Base-by-base conservation (phyloP, 2,113 vertebrate genomes). In the Onychostoma macrolepis region DNA sequence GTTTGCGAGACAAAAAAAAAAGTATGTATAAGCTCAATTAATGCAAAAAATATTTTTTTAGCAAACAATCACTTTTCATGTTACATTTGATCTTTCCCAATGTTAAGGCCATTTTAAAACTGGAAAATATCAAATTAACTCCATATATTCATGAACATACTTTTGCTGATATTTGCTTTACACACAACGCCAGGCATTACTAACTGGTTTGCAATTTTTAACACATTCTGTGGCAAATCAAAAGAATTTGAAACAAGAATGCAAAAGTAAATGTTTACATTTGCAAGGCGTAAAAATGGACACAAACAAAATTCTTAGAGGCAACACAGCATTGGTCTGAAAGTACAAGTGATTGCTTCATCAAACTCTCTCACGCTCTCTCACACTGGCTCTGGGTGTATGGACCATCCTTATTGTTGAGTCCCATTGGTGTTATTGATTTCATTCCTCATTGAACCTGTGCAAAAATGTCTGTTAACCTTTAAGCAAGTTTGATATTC, bases 21-120 rank as follows among this genome's bases (percentile, higher is more conserved):
- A 1, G 45, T 11, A 4, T 53, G 15, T 53, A 53, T 19, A 17
- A 17, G 50, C 4, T 53, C 50, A 53, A 19, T 19, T 17, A 53
- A 53, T 53, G 50, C 50, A 53, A 19, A 48, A 48, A 48, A 53
- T 53, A 53, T 0, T 19, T 53, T 19, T 48, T 13, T 53, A 53
- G 6, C 13, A 17, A 17, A 17, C 45, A 48, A 50, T 28, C 1
- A 1, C 26, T 24, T 50, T 71, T 33, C 38, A 45, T 71, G 9
- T 71, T 36, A 50, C 43, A 53, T 83, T 12, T 33, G 45, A 50
- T 53, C 28, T 33, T 28, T 82, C 8, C 77, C 48, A 74, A 53
- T 33, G 53, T 58, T 81, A 43, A 83, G 13, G 28, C 65, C 21
- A 72, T 83, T 72, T 24, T 26, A 72, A 83, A 83, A 53, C 17